Evolutionary conservation across 2,888 invertebrate genomes (phyloP).

Genomic region (Leucophora obtusa): DNA sequence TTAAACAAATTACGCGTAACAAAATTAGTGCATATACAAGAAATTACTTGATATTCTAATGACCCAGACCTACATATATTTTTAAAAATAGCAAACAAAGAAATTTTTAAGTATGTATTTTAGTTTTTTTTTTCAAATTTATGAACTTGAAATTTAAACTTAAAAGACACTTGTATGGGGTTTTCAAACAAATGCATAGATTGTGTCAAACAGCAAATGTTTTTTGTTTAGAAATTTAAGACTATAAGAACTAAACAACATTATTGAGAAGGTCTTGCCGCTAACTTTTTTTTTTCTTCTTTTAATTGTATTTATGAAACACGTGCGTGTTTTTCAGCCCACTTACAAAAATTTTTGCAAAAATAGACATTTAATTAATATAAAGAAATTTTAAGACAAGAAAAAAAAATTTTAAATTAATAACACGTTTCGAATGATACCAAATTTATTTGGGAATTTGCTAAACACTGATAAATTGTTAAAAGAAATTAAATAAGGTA

Average conservation of each 20-base stretch:
- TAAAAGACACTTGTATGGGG: conserved; percentile 5
- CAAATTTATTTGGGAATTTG: background rate
- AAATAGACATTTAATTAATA: background rate
- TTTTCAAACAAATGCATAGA: background rate
- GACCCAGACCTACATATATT: conserved; percentile 48
- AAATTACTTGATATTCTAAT: conserved; percentile 8
- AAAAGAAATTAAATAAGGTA: no score
- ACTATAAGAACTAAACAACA: background rate
- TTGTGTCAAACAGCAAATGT: background rate
- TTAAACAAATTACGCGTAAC: background rate
- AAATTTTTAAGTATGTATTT: background rate
- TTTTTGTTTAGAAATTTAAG: background rate
- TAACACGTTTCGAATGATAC: background rate
- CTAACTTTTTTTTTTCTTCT: background rate
- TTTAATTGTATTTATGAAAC: background rate
- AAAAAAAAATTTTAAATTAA: background rate
- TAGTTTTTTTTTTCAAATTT: background rate
- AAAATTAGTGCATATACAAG: background rate
- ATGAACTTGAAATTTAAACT: conserved; percentile 15
- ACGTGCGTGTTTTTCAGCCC: background rate
- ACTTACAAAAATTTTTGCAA: background rate
- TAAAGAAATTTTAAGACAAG: background rate
- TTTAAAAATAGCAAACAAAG: background rate
- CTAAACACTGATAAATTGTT: no score
- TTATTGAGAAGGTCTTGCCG: conserved; percentile 3